Evolutionary conservation across 2,888 invertebrate genomes (phyloP).

Genomic region (Rhagophthalmus giganteus): DNA sequence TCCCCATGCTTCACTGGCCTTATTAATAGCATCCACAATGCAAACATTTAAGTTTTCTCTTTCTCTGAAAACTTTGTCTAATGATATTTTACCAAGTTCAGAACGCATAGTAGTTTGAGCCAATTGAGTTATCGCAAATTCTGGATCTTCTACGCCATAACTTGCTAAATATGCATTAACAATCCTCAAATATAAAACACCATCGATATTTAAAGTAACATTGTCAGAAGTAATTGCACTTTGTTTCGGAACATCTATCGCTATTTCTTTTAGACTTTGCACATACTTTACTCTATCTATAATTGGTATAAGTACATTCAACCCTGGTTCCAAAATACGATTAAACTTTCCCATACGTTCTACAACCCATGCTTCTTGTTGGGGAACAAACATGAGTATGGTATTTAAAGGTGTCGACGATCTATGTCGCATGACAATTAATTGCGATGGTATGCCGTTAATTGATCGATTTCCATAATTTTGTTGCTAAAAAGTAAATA

Average conservation of each 20-base stretch:
- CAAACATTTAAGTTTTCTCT: slow-evolving; percentile 91
- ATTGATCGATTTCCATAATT: slow-evolving; percentile 16
- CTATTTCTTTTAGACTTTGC: slow-evolving; percentile 98
- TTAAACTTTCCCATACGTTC: slow-evolving; percentile 98
- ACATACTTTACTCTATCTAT: slow-evolving; percentile 95
- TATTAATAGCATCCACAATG: slow-evolving; percentile 96
- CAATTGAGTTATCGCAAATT: slow-evolving; percentile 97
- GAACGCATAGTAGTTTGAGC: slow-evolving; percentile 99
- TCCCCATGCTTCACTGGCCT: slow-evolving; percentile 98
- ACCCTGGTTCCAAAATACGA: slow-evolving; percentile 89
- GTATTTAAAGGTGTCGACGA: slow-evolving; percentile 86
- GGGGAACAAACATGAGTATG: slow-evolving; percentile 95
- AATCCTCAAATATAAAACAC: slow-evolving; percentile 92
- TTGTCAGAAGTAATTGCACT: slow-evolving; percentile 98
- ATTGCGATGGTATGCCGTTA: slow-evolving; percentile 23
- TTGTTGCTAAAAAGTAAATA: slow-evolving; percentile 29
- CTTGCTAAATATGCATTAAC: slow-evolving; percentile 92
- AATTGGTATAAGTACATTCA: slow-evolving; percentile 89
- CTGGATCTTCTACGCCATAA: slow-evolving; percentile 98
- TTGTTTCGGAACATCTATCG: slow-evolving; percentile 98
- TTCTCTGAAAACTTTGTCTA: slow-evolving; percentile 96
- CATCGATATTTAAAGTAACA: slow-evolving; percentile 95
- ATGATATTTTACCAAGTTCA: slow-evolving; percentile 94
- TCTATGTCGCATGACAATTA: slow-evolving; percentile 45
- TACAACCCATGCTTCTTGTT: slow-evolving; percentile 98